These are phyloP conservation scores for Petroica traversi DNA, from an alignment of 2,113 vertebrate species.

Conservation along the genomic window DNA sequence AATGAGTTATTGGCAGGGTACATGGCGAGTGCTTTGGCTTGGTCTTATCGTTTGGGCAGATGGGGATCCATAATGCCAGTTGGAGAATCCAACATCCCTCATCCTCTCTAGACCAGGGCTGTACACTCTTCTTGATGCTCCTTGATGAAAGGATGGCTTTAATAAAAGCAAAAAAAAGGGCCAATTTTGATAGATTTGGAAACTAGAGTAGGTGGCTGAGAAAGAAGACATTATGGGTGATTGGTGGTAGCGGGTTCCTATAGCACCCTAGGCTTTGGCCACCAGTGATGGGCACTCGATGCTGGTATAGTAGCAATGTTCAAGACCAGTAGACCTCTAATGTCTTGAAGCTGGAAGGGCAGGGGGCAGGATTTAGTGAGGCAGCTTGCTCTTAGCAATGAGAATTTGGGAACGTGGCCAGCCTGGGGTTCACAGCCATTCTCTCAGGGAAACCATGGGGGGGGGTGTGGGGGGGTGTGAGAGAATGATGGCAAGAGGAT, in stretches of 20 bases:
- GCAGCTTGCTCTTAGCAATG: accelerated
- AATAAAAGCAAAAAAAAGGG: background rate
- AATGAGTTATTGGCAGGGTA: background rate
- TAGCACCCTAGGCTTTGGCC: background rate
- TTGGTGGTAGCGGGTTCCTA: background rate
- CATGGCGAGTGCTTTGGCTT: background rate
- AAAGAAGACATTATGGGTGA: background rate
- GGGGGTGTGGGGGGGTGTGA: background rate
- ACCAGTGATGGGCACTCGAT: background rate
- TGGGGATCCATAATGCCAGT: background rate
- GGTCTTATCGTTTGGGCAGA: background rate
- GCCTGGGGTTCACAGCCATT: background rate
- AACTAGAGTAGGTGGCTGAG: background rate
- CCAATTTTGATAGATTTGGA: background rate
- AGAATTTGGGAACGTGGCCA: background rate
- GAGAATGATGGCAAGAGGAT: background rate
- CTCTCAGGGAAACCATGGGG: background rate
- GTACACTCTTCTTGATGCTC: background rate
- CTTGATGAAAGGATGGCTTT: background rate
- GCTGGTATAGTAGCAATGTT: background rate
- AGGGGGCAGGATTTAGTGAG: background rate
- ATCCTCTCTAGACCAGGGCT: background rate
- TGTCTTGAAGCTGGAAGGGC: background rate
- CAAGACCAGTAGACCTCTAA: background rate
- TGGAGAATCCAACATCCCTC: background rate